phyloP scores from a whole-genome alignment of 2,113 vertebrate species.

The Garra rufa region DNA sequence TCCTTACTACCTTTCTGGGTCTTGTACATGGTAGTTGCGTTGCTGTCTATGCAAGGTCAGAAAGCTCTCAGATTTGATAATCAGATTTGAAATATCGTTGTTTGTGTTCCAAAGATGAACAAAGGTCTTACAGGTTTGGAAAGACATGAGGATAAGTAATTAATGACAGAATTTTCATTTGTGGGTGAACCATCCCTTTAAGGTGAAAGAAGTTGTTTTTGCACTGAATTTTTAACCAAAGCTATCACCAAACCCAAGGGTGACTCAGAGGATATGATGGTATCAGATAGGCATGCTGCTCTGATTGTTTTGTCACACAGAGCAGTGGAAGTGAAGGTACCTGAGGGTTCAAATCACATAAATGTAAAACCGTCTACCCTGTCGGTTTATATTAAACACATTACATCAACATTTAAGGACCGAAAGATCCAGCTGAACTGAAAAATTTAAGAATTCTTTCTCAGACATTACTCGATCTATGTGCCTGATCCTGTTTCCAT shows the following conservation, averaged over 20 bases:
- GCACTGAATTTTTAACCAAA: neutral
- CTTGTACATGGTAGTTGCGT: too few species aligned
- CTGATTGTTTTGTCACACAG: slow-evolving; percentile 11
- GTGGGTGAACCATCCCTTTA: too few species aligned
- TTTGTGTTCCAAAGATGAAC: too few species aligned
- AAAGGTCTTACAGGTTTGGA: too few species aligned
- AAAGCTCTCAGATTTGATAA: too few species aligned
- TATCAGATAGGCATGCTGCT: slow-evolving; percentile 18
- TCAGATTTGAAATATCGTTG: too few species aligned
- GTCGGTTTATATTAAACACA: neutral
- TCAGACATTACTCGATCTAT: neutral
- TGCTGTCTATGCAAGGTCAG: too few species aligned
- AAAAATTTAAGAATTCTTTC: neutral
- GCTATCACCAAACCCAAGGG: neutral
- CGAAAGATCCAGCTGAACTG: neutral
- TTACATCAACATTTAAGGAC: neutral
- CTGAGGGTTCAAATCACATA: neutral
- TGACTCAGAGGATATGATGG: neutral
- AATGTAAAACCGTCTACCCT: neutral
- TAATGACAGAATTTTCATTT: too few species aligned
- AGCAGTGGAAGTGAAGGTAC: neutral
- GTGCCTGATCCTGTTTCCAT: slow-evolving; percentile 6
- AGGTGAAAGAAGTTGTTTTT: neutral
- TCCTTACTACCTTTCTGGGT: too few species aligned
- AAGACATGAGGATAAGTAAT: too few species aligned